These are phyloP conservation scores for Otus sunia DNA, from an alignment of 2,113 vertebrate genomes.

Conservation along the genomic window DNA sequence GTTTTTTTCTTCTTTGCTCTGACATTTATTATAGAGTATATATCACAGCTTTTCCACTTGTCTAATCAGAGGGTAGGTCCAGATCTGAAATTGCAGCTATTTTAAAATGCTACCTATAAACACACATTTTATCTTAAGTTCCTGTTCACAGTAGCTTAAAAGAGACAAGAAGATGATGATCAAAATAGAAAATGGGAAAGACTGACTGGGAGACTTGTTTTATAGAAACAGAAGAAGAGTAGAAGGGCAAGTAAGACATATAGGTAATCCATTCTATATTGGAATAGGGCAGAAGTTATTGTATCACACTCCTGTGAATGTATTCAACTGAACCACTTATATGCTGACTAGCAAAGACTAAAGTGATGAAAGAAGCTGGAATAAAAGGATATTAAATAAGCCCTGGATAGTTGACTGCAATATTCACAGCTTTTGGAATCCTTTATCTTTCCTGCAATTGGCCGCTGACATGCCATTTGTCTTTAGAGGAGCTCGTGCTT, in stretches of 20 bases:
- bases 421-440: conserved; percentile 29
- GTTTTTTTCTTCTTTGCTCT: background rate
- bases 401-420: conserved; percentile 12
- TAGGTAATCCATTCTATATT: background rate
- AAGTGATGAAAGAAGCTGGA: conserved; percentile 22
- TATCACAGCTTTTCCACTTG: background rate
- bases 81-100: conserved; percentile 24
- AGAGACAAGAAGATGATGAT: conserved; percentile 7
- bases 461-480: background rate
- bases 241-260: background rate
- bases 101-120: conserved; percentile 48
- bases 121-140: conserved; percentile 2
- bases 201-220: background rate
- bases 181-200: conserved; percentile 20
- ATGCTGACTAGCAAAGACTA: background rate
- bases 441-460: conserved; percentile 11
- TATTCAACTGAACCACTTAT: background rate
- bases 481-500: background rate
- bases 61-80: conserved; percentile 47
- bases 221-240: background rate
- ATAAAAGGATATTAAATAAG: conserved; percentile 38
- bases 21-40: conserved; percentile 15
- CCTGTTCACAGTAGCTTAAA: conserved; percentile 20
- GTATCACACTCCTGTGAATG: background rate
- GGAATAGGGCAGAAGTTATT: background rate